Evolutionary conservation across 2,113 vertebrate genomes (phyloP).

Genomic region (Channa argus): DNA sequence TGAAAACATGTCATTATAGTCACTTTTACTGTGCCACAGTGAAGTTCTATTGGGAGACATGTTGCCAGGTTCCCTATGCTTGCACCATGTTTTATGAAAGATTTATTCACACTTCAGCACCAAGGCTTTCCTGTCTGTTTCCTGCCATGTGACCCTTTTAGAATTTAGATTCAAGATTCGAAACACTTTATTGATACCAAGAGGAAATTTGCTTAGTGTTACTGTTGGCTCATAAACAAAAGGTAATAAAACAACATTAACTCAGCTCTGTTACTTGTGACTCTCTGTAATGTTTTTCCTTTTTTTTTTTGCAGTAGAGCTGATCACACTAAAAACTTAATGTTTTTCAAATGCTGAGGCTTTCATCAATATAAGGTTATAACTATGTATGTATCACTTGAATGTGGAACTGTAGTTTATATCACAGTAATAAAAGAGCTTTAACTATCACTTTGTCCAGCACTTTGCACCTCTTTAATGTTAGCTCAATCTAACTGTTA

Average conservation of each 20-base stretch:
- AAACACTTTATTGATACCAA: no score
- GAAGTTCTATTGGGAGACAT: conserved; percentile 5
- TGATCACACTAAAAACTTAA: no score
- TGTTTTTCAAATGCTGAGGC: not conserved
- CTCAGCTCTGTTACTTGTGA: no score
- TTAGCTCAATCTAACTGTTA: conserved; percentile 23
- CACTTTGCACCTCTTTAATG: conserved; percentile 21
- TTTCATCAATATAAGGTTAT: not conserved
- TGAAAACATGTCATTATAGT: not conserved
- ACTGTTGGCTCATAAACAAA: no score
- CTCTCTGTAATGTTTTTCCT: no score
- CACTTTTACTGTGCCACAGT: conserved; percentile 22
- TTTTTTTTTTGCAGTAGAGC: no score
- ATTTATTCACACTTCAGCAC: not conserved
- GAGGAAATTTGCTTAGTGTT: no score
- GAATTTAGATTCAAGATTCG: no score
- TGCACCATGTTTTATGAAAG: conserved; percentile 3
- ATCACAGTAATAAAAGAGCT: not conserved
- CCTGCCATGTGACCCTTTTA: not conserved
- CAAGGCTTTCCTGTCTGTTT: not conserved
- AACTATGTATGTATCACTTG: not conserved
- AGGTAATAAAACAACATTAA: no score
- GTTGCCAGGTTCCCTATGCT: not conserved
- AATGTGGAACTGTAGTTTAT: not conserved
- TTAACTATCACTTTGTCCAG: not conserved